Base-by-base conservation (phyloP, 2,888 invertebrate species). In the Chromoteleia sp. region DNA sequence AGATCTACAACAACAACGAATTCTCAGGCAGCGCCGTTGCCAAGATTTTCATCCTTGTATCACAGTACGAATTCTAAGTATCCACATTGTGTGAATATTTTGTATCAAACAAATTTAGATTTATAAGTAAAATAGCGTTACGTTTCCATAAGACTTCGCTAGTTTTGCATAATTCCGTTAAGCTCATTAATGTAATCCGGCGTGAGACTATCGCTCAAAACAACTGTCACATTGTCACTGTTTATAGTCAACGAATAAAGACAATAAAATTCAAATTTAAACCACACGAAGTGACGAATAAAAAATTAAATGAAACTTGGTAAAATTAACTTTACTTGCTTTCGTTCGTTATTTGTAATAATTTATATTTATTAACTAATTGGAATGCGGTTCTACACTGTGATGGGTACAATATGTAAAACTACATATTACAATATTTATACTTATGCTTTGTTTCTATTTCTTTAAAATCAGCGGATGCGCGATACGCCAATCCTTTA, bases 11-110 rank as follows among this genome's bases (percentile, higher is more conserved):
- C 76, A 93, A 94, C 54, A 94, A 95, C 2, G 93, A 94, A 59
- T 96, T 96, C 82, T 95, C 95, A 5, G 98, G 97, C 0, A 96
- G 95, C 45, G 97, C 97, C 8, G 94, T 98, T 0, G 97, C 98
- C 0, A 97, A 96, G 90, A 93, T 98, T 58, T 95, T 95, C 86
- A 95, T 98, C 59, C 95, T 95, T 88, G 97, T 98, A 2, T 97
- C 98, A 0, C 95, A 97, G 89, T 96, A 96, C 88, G 94, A 95
- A 86, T 97, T 95, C 93, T 96, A 93, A 93, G 2, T 2, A 25
- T n/a, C n/a, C 10, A 33, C 33, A 8, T 33, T 33, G n/a, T 33
- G 8, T 63, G 63, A 48, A 63, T 36, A 65, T 65, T 33, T 33
- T 59, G n/a, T n/a, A n/a, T n/a, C n/a, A n/a, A n/a, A n/a, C n/a